Conservation (phyloP, 2,113 vertebrate genomes). For the Physeter macrocephalus region DNA sequence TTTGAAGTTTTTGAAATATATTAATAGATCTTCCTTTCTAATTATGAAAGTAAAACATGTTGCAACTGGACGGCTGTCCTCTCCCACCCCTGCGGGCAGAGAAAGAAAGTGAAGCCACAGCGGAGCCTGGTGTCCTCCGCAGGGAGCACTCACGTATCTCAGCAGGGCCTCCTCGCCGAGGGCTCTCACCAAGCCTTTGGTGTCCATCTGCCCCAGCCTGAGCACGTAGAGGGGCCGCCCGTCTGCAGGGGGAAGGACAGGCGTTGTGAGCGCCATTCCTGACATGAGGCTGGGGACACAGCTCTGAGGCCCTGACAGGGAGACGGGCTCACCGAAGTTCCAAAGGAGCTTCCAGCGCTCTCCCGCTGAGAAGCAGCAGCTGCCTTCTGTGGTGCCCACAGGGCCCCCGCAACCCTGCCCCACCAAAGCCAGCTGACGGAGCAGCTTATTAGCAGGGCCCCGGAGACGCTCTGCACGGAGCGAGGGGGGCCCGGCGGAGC, state of each 20-base stretch:
- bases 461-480: accelerated
- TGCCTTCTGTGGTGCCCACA: accelerated
- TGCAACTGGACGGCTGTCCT: accelerated
- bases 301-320: background rate
- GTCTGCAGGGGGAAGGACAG: conserved; percentile 77
- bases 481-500: accelerated
- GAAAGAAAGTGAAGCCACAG: background rate
- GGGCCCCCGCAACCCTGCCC: too few species aligned
- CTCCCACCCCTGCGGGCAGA: background rate
- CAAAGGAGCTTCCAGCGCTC: accelerated
- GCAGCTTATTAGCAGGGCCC: background rate
- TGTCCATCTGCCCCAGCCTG: conserved; percentile 97
- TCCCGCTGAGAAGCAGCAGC: background rate
- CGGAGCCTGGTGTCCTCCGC: background rate
- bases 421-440: accelerated
- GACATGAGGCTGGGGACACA: accelerated
- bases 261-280: accelerated
- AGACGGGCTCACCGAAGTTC: accelerated
- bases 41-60: accelerated
- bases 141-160: conserved; percentile 87
- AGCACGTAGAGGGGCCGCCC: conserved; percentile 95
- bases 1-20: background rate
- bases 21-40: background rate
- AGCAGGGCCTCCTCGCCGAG: conserved; percentile 93
- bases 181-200: conserved; percentile 93